Percentiles rank a stretch among this genome's conserved stretches.
These are phyloP conservation scores for Sebastes reedi DNA, from an alignment of 2,797 vertebrate genomes.

Conservation along the genomic window DNA sequence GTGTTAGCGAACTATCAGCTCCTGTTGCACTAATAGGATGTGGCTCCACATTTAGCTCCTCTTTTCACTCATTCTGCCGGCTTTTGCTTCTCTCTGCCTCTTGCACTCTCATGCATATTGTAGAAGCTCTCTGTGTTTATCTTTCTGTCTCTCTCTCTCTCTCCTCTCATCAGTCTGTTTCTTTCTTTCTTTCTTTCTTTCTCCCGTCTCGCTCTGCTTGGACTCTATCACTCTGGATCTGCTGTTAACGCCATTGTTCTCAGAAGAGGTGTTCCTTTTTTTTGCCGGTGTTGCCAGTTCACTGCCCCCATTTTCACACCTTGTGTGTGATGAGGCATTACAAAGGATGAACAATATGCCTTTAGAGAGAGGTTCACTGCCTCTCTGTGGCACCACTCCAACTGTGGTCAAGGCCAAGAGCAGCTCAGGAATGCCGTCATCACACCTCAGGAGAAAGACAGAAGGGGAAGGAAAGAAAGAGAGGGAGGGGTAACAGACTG, in stretches of 20 bases:
- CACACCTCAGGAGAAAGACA: conserved; percentile 23
- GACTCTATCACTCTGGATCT: conserved; percentile 44
- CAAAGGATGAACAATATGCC: conserved; percentile 63
- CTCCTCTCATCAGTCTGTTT: background rate
- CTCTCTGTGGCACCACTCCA: conserved; percentile 57
- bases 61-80: conserved; percentile 17
- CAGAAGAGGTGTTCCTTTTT: conserved; percentile 51
- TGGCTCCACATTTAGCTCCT: conserved; percentile 25
- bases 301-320: conserved; percentile 56
- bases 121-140: conserved; percentile 31
- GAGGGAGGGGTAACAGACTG: conserved; percentile 15
- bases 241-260: conserved; percentile 59
- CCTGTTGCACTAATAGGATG: conserved; percentile 24
- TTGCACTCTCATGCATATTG: conserved; percentile 33
- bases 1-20: conserved; percentile 4
- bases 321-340: conserved; percentile 65
- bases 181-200: background rate
- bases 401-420: conserved; percentile 52
- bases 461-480: background rate
- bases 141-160: background rate
- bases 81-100: conserved; percentile 17
- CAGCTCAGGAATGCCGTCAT: conserved; percentile 54
- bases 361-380: conserved; percentile 45
- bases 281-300: conserved; percentile 56
- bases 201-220: conserved; percentile 19